Conservation (phyloP, 30 jellyfish, hydroid and myxozoan species). For the Phacellophora camtschatica region DNA sequence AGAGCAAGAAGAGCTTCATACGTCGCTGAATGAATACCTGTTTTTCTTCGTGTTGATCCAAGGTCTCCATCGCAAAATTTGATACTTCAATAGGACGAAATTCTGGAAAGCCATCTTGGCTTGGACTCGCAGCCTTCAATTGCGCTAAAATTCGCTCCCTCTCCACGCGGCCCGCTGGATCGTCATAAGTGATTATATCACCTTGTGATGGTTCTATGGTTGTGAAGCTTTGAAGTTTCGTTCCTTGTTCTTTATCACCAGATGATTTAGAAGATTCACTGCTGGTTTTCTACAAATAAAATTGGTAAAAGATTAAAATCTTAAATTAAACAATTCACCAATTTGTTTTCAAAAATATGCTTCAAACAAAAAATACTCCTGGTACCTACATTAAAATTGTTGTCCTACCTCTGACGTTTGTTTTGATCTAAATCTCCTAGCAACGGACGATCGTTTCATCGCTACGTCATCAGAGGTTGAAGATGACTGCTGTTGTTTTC, state of each 20-base stretch:
- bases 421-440: conserved; percentile 54
- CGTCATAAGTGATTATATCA: conserved; percentile 93
- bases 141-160: conserved; percentile 94
- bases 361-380: too few relatives aligned
- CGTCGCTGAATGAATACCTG: too few relatives aligned
- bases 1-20: too few relatives aligned
- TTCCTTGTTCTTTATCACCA: conserved; percentile 4
- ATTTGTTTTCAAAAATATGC: too few relatives aligned
- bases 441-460: conserved; percentile 18
- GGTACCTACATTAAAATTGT: background rate
- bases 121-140: conserved; percentile 85
- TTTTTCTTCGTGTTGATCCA: too few relatives aligned
- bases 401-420: conserved; percentile 75
- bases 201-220: conserved; percentile 91
- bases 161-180: conserved; percentile 92
- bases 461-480: conserved; percentile 34
- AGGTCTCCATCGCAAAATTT: conserved; percentile 1
- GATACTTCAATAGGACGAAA: conserved; percentile 42
- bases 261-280: conserved; percentile 70
- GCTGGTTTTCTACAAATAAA: conserved; percentile 51
- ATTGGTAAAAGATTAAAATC: background rate
- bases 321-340: background rate
- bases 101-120: conserved; percentile 73
- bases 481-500: conserved; percentile 45
- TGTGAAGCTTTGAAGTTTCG: background rate